These are phyloP conservation scores for Oscheius sp. DNA, from an alignment of 2,888 invertebrate species.

Conservation along the genomic window DNA sequence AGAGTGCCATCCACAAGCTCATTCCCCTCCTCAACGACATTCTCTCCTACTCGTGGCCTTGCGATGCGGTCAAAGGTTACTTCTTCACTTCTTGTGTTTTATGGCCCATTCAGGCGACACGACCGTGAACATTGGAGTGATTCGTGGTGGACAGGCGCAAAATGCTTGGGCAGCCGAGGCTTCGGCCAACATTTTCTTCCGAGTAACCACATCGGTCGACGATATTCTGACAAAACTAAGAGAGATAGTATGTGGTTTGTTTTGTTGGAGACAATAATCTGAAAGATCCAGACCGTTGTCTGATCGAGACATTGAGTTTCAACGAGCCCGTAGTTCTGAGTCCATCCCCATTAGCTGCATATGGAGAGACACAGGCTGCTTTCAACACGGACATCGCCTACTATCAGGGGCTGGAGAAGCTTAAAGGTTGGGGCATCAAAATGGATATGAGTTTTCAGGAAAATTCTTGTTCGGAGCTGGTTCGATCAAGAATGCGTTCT, in stretches of 20 bases:
- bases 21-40: conserved; percentile 64
- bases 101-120: conserved; percentile 56
- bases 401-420: conserved; percentile 51
- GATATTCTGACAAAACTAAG: conserved; percentile 43
- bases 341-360: conserved; percentile 44
- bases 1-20: conserved; percentile 67
- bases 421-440: conserved; percentile 49
- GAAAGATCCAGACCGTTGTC: conserved; percentile 39
- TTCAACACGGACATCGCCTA: conserved; percentile 71
- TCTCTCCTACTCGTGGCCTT: conserved; percentile 61
- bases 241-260: conserved; percentile 44
- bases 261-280: not conserved
- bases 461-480: conserved; percentile 67
- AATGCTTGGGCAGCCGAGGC: conserved; percentile 69
- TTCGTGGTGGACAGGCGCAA: conserved; percentile 68
- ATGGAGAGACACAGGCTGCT: conserved; percentile 46
- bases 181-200: conserved; percentile 60
- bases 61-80: conserved; percentile 51
- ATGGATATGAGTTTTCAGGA: conserved; percentile 32
- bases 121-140: conserved; percentile 67
- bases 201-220: conserved; percentile 56
- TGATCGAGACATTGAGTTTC: conserved; percentile 42
- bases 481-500: conserved; percentile 69
- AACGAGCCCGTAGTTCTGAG: conserved; percentile 58
- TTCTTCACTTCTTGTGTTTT: not conserved